Evolutionary conservation across 2,888 invertebrate genomes (phyloP).

Genomic region (Lasioglossum villosulum): DNA sequence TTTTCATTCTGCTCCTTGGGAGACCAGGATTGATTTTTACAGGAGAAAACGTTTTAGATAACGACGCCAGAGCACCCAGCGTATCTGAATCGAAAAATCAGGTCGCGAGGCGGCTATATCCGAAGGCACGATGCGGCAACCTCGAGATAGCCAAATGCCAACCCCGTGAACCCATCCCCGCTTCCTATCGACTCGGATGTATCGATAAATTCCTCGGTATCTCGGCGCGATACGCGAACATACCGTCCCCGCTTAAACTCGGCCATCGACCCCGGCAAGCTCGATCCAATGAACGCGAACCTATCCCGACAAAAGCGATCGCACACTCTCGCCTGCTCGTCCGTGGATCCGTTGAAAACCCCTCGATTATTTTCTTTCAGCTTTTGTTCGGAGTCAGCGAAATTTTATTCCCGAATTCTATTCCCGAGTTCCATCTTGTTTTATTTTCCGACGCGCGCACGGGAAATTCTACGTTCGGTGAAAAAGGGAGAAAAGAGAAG

Average conservation of each 20-base stretch:
- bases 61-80: not conserved
- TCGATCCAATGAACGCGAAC: not conserved
- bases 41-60: not conserved
- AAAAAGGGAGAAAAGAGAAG: not conserved
- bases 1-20: not conserved
- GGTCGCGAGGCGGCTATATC: slow-evolving; percentile 54
- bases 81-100: slow-evolving; percentile 28
- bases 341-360: not conserved
- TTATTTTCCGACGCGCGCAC: not conserved
- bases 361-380: slow-evolving; percentile 2
- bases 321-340: not conserved
- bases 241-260: slow-evolving; percentile 38
- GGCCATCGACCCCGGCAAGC: not conserved
- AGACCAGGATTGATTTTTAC: not conserved
- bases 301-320: slow-evolving; percentile 6
- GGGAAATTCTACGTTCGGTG: slow-evolving; percentile 10
- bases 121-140: slow-evolving; percentile 56
- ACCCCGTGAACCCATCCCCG: slow-evolving; percentile 50
- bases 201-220: slow-evolving; percentile 66
- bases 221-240: slow-evolving; percentile 48
- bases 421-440: not conserved
- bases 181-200: slow-evolving; percentile 53
- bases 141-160: slow-evolving; percentile 74
- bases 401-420: slow-evolving; percentile 10
- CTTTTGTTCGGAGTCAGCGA: not conserved